phyloP scores from a whole-genome alignment of 2,888 invertebrate species.

The Altica lythri region DNA sequence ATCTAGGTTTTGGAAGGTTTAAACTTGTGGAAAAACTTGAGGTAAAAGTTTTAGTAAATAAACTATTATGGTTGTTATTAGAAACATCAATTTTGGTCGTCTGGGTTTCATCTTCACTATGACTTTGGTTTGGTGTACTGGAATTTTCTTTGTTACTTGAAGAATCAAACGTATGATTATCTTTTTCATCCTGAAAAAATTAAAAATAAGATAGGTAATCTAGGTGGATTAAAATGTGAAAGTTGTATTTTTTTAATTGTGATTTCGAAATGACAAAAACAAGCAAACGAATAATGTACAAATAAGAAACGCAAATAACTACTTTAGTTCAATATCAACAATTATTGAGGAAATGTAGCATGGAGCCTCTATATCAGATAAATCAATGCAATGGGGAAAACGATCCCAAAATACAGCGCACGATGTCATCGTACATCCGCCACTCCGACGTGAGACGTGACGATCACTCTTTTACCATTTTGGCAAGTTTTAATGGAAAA shows the following conservation, averaged over 20 bases:
- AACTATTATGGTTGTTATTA: slow-evolving; percentile 56
- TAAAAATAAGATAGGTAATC: background rate
- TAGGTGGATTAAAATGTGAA: background rate
- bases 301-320: no score
- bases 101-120: slow-evolving; percentile 50
- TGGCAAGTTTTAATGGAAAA: no score
- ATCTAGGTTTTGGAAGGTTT: slow-evolving; percentile 29
- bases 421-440: no score
- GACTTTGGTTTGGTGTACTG: slow-evolving; percentile 51
- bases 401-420: no score
- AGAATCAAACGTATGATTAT: slow-evolving; percentile 44
- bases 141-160: slow-evolving; percentile 47
- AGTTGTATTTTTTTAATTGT: background rate
- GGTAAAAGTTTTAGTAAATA: slow-evolving; percentile 55
- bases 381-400: no score
- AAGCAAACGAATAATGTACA: background rate
- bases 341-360: no score
- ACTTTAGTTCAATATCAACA: no score
- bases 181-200: slow-evolving; percentile 49
- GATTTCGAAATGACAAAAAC: no score
- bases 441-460: no score
- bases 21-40: slow-evolving; percentile 32
- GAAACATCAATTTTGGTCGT: slow-evolving; percentile 28
- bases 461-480: no score
- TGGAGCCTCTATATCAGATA: no score